Evolutionary conservation across 35 echinoderm and acorn worm genomes (phyloP).

Genomic region (Ophioderma brevispina): DNA sequence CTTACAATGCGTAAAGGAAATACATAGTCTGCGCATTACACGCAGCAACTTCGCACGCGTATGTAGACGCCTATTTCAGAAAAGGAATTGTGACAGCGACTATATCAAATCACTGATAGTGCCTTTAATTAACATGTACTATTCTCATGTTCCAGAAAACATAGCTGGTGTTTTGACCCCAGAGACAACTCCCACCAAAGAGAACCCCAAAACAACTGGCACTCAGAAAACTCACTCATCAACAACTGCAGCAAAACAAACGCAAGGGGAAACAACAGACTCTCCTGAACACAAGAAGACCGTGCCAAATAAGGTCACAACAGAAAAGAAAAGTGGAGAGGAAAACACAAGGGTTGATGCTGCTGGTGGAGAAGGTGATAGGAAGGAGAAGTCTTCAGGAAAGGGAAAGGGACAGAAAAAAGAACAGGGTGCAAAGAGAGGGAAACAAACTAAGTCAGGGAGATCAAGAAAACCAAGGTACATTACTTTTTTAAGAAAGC

Average conservation of each 20-base stretch:
- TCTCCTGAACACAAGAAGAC: constrained; percentile 11
- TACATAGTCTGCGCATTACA: no score
- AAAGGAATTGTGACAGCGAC: no score
- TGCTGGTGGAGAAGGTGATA: background rate
- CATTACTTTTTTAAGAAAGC: no score
- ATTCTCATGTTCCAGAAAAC: no score
- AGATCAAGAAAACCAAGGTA: constrained; percentile 2
- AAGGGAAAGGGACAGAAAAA: background rate
- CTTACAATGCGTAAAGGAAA: no score
- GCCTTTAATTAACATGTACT: no score
- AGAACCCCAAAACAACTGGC: background rate
- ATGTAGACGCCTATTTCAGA: no score
- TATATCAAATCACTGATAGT: no score
- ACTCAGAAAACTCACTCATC: background rate
- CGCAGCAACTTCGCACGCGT: no score
- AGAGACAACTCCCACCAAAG: constrained; percentile 9
- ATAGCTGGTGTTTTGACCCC: constrained; percentile 14
- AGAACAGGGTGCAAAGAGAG: background rate
- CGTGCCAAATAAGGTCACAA: background rate
- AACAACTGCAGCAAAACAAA: background rate
- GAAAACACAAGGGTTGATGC: background rate
- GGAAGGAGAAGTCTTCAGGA: background rate
- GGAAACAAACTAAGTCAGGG: background rate
- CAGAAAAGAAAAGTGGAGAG: background rate
- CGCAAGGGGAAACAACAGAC: background rate